Evolutionary conservation across 2,888 invertebrate genomes (phyloP).

Genomic region (Scaptodrosophila latifasciaeformis): DNA sequence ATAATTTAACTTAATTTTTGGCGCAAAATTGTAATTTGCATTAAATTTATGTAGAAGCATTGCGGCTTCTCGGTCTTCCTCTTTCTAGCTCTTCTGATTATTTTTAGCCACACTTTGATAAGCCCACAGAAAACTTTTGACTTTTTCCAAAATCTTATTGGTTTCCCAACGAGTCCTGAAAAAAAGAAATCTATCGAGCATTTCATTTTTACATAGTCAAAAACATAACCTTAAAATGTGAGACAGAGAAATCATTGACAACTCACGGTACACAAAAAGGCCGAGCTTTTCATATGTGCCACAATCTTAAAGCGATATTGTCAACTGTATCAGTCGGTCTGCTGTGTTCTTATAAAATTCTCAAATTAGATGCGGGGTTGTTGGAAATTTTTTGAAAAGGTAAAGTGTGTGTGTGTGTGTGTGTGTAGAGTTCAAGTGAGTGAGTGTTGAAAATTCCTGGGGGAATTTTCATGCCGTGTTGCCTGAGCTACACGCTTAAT

Average conservation of each 20-base stretch:
- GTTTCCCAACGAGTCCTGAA: neutral
- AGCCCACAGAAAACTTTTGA: neutral
- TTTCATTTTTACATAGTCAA: neutral
- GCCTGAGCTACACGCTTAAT: constrained; percentile 67
- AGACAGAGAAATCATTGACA: no score
- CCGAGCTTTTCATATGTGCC: constrained; percentile 48
- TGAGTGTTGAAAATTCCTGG: constrained; percentile 58
- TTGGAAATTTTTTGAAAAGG: constrained; percentile 7
- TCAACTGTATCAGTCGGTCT: constrained; percentile 55
- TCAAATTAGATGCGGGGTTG: constrained; percentile 27
- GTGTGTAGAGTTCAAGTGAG: no score
- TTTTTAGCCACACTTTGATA: no score
- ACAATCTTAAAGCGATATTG: constrained; percentile 58
- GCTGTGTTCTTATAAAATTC: constrained; percentile 39
- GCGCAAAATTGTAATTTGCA: constrained; percentile 64
- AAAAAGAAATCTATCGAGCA: neutral
- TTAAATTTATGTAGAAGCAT: constrained; percentile 55
- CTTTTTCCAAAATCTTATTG: no score
- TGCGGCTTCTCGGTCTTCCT: no score
- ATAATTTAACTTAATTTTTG: constrained; percentile 66
- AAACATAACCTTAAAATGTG: no score
- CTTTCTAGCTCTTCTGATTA: no score
- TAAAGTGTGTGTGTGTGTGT: no score
- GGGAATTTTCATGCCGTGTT: constrained; percentile 61
- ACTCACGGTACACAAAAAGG: neutral